A percentile compares a stretch with the other conserved stretches of the same genome.
phyloP scores from a whole-genome alignment of 2,113 vertebrate genomes.

The Oryzias woworae region DNA sequence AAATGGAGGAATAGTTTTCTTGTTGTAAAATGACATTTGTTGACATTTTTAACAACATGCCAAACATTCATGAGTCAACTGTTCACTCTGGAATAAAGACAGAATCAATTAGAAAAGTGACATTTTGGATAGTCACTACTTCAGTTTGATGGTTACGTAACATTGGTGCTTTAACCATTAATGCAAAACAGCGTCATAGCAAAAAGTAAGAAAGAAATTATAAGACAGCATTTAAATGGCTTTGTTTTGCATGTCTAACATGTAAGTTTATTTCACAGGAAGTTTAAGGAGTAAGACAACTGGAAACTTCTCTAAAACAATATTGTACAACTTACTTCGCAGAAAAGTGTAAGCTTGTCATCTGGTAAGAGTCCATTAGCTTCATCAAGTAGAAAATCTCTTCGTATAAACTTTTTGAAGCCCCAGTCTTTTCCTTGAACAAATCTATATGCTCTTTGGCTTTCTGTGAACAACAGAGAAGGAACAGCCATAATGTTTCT shows the following conservation, averaged over 20 bases:
- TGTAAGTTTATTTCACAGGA: no score
- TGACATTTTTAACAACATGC: slow-evolving; percentile 20
- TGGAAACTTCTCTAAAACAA: background rate
- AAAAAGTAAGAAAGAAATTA: no score
- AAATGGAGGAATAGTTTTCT: slow-evolving; percentile 69
- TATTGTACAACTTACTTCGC: slow-evolving; percentile 83
- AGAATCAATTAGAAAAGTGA: no score
- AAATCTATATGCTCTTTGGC: slow-evolving; percentile 99
- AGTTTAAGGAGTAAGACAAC: background rate
- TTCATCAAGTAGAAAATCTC: slow-evolving; percentile 98
- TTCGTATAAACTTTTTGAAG: slow-evolving; percentile 98
- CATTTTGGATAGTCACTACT: no score
- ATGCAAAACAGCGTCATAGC: no score
- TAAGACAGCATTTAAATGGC: no score
- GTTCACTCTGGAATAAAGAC: background rate
- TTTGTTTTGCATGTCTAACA: no score
- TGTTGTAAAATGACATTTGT: slow-evolving; percentile 71
- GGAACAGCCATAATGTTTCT: background rate
- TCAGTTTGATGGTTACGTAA: no score
- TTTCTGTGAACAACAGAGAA: slow-evolving; percentile 80
- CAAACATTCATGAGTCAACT: background rate
- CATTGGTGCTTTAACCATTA: no score
- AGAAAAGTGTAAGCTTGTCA: slow-evolving; percentile 97
- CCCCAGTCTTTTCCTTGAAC: slow-evolving; percentile 99
- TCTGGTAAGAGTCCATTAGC: slow-evolving; percentile 96